Evolutionary conservation across 2,113 vertebrate species (phyloP).

Genomic region (Myrmophylax atrothorax): DNA sequence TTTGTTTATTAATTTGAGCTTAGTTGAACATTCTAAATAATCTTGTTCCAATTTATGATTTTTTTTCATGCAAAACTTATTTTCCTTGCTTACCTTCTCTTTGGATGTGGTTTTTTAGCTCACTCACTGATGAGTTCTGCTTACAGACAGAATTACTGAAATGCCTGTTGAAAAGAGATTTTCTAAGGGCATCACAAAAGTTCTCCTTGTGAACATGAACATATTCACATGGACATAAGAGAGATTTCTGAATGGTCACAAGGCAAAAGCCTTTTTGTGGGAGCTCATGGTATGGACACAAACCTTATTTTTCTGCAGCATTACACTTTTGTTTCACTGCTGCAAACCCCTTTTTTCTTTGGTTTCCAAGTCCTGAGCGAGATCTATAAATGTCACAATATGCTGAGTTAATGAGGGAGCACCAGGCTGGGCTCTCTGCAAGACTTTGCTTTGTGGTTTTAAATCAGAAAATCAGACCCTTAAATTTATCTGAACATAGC

Average conservation of each 20-base stretch:
- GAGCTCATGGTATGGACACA: not conserved
- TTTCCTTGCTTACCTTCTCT: not conserved
- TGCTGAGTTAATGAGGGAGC: constrained; percentile 43
- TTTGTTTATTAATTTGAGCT: not conserved
- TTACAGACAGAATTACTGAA: not conserved
- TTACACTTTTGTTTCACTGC: not conserved
- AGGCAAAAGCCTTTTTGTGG: not conserved
- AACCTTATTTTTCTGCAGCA: not conserved
- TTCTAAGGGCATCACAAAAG: not conserved
- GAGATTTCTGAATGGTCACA: not conserved
- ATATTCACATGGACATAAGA: not conserved
- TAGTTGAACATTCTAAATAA: not conserved
- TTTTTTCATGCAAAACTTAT: not conserved
- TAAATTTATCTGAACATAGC: constrained; percentile 71
- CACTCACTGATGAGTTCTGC: not conserved
- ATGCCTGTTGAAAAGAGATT: not conserved
- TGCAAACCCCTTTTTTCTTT: not conserved
- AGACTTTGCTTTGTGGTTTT: constrained; percentile 57
- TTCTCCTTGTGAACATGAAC: not conserved
- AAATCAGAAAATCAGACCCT: constrained; percentile 73
- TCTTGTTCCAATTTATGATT: not conserved
- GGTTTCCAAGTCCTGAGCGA: not conserved
- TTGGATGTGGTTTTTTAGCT: not conserved
- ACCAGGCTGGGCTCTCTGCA: constrained; percentile 31
- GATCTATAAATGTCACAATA: constrained; percentile 41